Evolutionary conservation across 2,113 vertebrate species (phyloP).

Genomic region (Greenwoodochromis staneri): DNA sequence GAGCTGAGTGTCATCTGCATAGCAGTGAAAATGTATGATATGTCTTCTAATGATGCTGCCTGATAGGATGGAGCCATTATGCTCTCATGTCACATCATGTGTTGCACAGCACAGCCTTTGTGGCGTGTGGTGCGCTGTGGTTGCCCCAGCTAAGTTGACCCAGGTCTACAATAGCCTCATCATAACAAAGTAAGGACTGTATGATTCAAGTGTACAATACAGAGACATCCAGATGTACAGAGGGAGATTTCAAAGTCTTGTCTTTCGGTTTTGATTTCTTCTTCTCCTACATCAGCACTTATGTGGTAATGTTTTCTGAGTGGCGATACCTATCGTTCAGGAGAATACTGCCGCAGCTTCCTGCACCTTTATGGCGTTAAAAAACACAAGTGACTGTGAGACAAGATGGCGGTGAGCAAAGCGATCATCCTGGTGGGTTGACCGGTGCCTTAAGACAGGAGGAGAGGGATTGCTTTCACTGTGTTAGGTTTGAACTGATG

Average conservation of each 20-base stretch:
- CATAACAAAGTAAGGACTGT: background rate
- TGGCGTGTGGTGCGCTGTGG: background rate
- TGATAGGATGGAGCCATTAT: background rate
- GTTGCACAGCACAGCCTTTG: background rate
- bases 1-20: background rate
- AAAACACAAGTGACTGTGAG: background rate
- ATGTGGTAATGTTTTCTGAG: background rate
- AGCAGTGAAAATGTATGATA: rapidly evolving
- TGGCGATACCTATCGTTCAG: rapidly evolving
- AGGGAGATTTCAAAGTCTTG: background rate
- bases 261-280: background rate
- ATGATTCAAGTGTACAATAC: background rate
- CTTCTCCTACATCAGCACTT: rapidly evolving
- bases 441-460: rapidly evolving
- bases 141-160: background rate
- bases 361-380: background rate
- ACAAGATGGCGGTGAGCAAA: background rate
- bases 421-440: background rate
- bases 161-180: background rate
- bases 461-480: background rate
- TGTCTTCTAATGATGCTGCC: background rate
- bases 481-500: background rate
- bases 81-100: background rate
- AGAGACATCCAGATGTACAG: background rate
- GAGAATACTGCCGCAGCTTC: rapidly evolving